Base-by-base conservation (phyloP, 37 sponge, comb jelly and placozoan genomes). In the Mnemiopsis leidyi region DNA sequence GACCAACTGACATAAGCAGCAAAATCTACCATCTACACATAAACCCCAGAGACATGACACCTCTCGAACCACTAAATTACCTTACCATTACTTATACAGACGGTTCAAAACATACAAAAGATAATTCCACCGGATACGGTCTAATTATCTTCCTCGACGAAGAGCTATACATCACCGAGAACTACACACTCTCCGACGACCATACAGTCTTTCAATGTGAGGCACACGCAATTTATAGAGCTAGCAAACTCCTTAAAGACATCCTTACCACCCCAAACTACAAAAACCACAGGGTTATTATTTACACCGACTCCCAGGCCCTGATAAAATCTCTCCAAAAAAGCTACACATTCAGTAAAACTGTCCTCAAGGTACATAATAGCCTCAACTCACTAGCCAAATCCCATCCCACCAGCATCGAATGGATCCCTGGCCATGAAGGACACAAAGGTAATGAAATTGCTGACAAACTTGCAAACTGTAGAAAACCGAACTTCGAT, bases 401-500 rank as follows among this genome's bases (percentile, higher is more conserved):
- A n/a, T 5, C 23, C 23, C 73, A 79, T 23, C 7, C 82, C 82
- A 13, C 35, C 16, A 31, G 1, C 31, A 79, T 79, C 5, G 37
- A 34, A 34, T 79, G 82, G 82, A 79, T 79, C n/a, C n/a, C n/a
- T n/a, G n/a, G n/a, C n/a, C n/a, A n/a, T n/a, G n/a, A n/a, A n/a
- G n/a, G n/a, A n/a, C 37, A 79, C 36, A 20, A 79, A 5, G 82
- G 82, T 21, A 79, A 79, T 26, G 82, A 79, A 79, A 7, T 79
- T 36, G 82, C 82, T 23, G 82, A 79, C 36, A 7, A 31, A 3
- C 82, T 79, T 18, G 82, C 82, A 5, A 79, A 79, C 35, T 36
- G 18, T 23, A 34, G 82, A 79, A 38, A 71, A n/a, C n/a, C n/a
- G n/a, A n/a, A n/a, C n/a, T n/a, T n/a, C n/a, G n/a, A n/a, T n/a